phyloP scores from a whole-genome alignment of 1,140 invertebrate genomes.

The Daktulosphaira vitifoliae region DNA sequence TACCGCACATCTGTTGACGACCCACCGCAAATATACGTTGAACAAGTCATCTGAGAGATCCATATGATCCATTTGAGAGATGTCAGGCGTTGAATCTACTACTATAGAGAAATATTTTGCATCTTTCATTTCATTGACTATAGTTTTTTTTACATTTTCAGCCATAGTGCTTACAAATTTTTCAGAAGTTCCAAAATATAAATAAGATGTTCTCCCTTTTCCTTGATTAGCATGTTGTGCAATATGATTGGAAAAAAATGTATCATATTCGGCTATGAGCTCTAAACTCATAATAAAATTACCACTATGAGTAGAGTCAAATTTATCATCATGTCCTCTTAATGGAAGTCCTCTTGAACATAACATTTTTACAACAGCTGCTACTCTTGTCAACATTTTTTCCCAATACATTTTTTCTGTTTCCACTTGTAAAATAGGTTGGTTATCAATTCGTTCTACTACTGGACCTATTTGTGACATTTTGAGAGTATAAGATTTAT shows the following conservation, averaged over 20 bases:
- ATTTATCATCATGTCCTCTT: constrained; percentile 36
- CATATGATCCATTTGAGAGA: constrained; percentile 24
- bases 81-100: constrained; percentile 29
- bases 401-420: constrained; percentile 36
- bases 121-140: constrained; percentile 40
- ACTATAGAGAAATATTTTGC: constrained; percentile 43
- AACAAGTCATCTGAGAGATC: too few relatives aligned
- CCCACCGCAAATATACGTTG: too few relatives aligned
- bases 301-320: constrained; percentile 37
- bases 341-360: constrained; percentile 37
- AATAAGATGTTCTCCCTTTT: constrained; percentile 35
- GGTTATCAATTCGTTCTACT: constrained; percentile 29
- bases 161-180: constrained; percentile 38
- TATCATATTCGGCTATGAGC: constrained; percentile 37
- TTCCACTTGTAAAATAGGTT: constrained; percentile 31
- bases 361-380: constrained; percentile 38
- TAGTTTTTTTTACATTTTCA: constrained; percentile 35
- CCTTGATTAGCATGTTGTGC: constrained; percentile 34
- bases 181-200: constrained; percentile 35
- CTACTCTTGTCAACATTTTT: constrained; percentile 36
- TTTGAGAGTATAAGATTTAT: constrained; percentile 35
- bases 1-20: too few relatives aligned
- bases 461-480: constrained; percentile 33
- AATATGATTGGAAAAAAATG: constrained; percentile 37
- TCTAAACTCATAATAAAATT: constrained; percentile 38